Percentiles rank a stretch among this genome's conserved stretches.
Evolutionary conservation across 2,113 vertebrate genomes (phyloP).

Genomic region (Xenopus tropicalis): DNA sequence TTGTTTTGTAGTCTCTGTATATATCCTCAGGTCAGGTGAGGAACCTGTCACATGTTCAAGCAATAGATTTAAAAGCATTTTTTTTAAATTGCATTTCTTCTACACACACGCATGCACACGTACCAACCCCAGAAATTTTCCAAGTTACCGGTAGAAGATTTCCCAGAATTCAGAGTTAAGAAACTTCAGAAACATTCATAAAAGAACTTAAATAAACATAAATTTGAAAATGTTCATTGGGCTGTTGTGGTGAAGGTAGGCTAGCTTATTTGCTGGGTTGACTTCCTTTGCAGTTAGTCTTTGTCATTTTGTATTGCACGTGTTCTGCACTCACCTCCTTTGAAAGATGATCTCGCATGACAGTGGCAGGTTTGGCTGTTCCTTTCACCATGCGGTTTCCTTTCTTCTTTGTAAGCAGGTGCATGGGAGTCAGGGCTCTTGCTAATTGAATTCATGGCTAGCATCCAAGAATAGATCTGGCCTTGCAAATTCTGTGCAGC

Average conservation of each 20-base stretch:
- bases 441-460: conserved; percentile 22
- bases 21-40: no score
- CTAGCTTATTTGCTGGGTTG: background rate
- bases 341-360: conserved; percentile 29
- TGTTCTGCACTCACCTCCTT: background rate
- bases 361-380: background rate
- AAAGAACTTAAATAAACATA: no score
- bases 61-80: no score
- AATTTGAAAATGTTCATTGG: no score
- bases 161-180: no score
- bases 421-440: background rate
- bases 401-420: conserved; percentile 17
- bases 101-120: no score
- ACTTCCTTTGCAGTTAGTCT: background rate
- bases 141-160: no score
- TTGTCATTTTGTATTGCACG: background rate
- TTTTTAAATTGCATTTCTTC: no score
- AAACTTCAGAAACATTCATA: no score
- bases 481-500: background rate
- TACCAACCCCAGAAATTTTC: no score
- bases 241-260: background rate
- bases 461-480: conserved; percentile 6
- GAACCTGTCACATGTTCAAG: no score
- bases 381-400: background rate
- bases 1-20: no score